Conservation (phyloP, 2,888 invertebrate species). For the Leucophora obtusa region DNA sequence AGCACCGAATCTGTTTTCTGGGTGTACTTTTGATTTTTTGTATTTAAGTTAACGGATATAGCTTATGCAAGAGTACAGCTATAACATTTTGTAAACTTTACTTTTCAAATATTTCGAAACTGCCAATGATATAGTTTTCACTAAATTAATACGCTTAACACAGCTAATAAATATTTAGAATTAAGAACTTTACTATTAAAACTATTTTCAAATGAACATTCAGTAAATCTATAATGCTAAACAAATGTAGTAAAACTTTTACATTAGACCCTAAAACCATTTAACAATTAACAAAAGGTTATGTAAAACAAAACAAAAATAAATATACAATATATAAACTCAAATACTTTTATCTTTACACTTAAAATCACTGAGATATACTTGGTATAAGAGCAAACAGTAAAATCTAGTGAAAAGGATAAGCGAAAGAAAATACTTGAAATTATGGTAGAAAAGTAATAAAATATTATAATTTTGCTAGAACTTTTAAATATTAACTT, state of each 20-base stretch:
- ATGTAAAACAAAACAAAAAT: constrained; percentile 15
- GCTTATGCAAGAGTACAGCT: no score
- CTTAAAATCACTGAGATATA: not conserved
- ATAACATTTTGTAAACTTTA: not conserved
- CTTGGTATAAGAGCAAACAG: not conserved
- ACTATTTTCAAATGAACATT: not conserved
- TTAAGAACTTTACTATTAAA: not conserved
- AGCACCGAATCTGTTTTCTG: no score
- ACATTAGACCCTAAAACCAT: constrained; percentile 13
- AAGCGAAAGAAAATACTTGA: not conserved
- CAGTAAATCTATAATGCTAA: not conserved
- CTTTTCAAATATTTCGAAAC: not conserved
- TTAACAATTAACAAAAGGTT: constrained; percentile 55
- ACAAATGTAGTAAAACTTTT: constrained; percentile 20
- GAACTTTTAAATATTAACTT: not conserved
- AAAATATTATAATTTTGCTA: not conserved
- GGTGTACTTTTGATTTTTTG: no score
- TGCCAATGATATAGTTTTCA: not conserved
- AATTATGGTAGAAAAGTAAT: not conserved
- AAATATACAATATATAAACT: not conserved
- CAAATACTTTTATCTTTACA: constrained; percentile 25
- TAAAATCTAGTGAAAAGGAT: not conserved
- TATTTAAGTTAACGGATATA: no score
- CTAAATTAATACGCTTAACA: not conserved
- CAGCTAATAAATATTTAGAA: not conserved